Percentiles rank a stretch among this genome's conserved stretches.
Conservation (phyloP, 2,113 vertebrate genomes). For the Probosciger aterrimus region DNA sequence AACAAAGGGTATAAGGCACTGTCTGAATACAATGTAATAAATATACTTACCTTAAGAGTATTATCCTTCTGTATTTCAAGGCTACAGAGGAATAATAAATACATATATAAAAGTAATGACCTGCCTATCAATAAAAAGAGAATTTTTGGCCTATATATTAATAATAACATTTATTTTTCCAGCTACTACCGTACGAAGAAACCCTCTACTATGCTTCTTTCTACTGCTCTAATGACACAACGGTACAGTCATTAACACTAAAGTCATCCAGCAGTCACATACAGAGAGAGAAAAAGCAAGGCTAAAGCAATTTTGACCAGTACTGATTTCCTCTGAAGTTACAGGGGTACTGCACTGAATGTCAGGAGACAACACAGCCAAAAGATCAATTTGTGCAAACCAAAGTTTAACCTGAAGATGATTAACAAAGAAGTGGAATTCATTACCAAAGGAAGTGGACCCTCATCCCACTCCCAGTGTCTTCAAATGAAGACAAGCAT, state of each 20-base stretch:
- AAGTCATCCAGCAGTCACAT: neutral
- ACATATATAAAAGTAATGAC: neutral
- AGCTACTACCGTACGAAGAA: neutral
- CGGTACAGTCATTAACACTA: neutral
- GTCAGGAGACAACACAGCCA: neutral
- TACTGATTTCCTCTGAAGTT: neutral
- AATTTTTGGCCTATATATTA: neutral
- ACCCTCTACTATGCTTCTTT: neutral
- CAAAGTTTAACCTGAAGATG: neutral
- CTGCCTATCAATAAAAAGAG: neutral
- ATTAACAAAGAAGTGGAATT: neutral
- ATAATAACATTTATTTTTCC: neutral
- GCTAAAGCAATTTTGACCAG: neutral
- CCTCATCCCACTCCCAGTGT: neutral
- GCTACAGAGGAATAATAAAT: slow-evolving; percentile 54
- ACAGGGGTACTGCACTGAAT: neutral
- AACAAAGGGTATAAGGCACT: slow-evolving; percentile 61
- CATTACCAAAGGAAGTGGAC: neutral
- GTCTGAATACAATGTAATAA: slow-evolving; percentile 73
- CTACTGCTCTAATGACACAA: neutral
- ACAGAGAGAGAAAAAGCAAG: neutral
- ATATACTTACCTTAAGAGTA: slow-evolving; percentile 72
- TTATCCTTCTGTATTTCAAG: slow-evolving; percentile 39
- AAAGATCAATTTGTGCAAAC: neutral
- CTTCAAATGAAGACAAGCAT: neutral